Base-by-base conservation (phyloP, 1,140 invertebrate species). In the Hycleus phaleratus region DNA sequence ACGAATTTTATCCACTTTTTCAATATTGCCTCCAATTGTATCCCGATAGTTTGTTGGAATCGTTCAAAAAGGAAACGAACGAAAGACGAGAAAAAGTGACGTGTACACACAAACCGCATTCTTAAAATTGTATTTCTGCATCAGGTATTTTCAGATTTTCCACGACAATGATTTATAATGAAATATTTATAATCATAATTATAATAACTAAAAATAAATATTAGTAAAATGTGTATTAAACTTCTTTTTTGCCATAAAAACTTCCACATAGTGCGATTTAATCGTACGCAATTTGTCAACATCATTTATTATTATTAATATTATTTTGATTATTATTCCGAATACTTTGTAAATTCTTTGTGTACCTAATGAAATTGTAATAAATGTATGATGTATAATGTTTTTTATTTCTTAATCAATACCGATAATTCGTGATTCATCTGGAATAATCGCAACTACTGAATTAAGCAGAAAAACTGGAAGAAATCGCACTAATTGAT, bases 281-380 rank as follows among this genome's bases (percentile, higher is more conserved):
- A 54, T 61, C 54, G 25, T 18, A 10, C 45, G 18, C 10, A 9
- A 46, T 46, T 10, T 56, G 56, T 49, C 57, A 53, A 55, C 48
- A 58, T 55, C 26, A 45, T 10, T 42, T 38, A 18, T 18, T 18
- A 18, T 18, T 18, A 18, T 18, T 18, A 18, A 18, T 18, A 18
- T 18, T 18, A 18, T 18, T 18, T 18, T 2, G 18, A 18, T 18
- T 18, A 18, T 18, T 18, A 18, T n/a, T 25, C 32, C 5, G 11
- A 60, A 46, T 63, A 60, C 56, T 63, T 67, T 68, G 67, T 68
- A 68, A 67, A 68, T 68, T 68, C 39, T 64, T 66, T 68, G 65
- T 68, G 65, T 68, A 68, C 65, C 67, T 67, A 66, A 67, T 67
- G 56, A 63, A 58, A 45, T 61, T 58, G 26, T 32, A 50, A 47